Evolutionary conservation across 2,113 vertebrate genomes (phyloP).

Genomic region (Mastomys coucha): DNA sequence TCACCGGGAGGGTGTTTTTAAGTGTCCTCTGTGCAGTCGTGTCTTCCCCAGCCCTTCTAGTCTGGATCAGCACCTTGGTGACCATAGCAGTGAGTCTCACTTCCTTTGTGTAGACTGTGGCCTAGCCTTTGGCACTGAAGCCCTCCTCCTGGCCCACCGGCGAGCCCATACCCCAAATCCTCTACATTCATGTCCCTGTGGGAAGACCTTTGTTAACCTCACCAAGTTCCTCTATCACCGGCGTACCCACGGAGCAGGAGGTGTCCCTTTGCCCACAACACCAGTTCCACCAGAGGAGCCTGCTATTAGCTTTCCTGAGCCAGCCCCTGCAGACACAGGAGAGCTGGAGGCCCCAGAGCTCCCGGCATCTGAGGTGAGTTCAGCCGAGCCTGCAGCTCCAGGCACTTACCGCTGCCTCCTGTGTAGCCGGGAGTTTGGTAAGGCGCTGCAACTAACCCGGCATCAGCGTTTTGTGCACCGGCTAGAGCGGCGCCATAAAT

Average conservation of each 20-base stretch:
- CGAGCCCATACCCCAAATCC: slow-evolving; percentile 91
- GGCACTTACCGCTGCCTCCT: slow-evolving; percentile 82
- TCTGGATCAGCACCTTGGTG: slow-evolving; percentile 82
- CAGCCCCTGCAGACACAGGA: slow-evolving; percentile 62
- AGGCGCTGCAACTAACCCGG: slow-evolving; percentile 88
- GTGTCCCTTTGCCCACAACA: slow-evolving; percentile 62
- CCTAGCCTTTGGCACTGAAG: slow-evolving; percentile 91
- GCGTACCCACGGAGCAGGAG: slow-evolving; percentile 89
- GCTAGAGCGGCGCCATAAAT: slow-evolving; percentile 85
- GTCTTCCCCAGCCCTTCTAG: slow-evolving; percentile 81
- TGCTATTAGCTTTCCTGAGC: slow-evolving; percentile 68
- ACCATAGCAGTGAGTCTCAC: slow-evolving; percentile 85
- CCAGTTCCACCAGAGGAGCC: slow-evolving; percentile 71
- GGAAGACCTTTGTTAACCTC: slow-evolving; percentile 94
- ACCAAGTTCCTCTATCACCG: slow-evolving; percentile 97
- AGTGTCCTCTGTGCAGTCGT: slow-evolving; percentile 85
- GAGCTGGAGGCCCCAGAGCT: slow-evolving; percentile 53
- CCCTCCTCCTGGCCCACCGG: slow-evolving; percentile 93
- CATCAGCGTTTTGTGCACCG: slow-evolving; percentile 86
- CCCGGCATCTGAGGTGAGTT: slow-evolving; percentile 22
- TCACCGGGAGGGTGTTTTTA: slow-evolving; percentile 82
- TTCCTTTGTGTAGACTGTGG: slow-evolving; percentile 95
- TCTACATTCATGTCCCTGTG: slow-evolving; percentile 93
- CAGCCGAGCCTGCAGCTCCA: background rate
- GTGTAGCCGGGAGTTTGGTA: slow-evolving; percentile 83